These are phyloP conservation scores for Labroides dimidiatus DNA, from an alignment of 2,797 vertebrate genomes.

Conservation along the genomic window DNA sequence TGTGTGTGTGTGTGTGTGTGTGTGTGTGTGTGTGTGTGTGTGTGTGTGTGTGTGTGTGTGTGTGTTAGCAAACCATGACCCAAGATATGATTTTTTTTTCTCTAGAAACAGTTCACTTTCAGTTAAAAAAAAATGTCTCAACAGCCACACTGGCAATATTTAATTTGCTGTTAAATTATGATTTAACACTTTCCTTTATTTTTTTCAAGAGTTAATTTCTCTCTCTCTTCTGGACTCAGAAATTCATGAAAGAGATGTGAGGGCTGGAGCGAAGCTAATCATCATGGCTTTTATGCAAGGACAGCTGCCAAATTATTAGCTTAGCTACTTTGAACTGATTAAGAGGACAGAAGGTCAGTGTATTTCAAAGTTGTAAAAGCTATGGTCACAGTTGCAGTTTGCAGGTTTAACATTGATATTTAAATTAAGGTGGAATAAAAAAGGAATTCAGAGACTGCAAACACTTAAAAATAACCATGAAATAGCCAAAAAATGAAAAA, in stretches of 20 bases:
- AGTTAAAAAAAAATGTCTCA: slow-evolving; percentile 4
- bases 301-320: slow-evolving; percentile 3
- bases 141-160: background rate
- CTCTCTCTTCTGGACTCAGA: background rate
- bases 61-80: background rate
- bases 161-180: slow-evolving; percentile 15
- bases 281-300: slow-evolving; percentile 6
- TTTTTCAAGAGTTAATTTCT: slow-evolving; percentile 12
- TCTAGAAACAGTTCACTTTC: slow-evolving; percentile 9
- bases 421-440: background rate
- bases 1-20: background rate
- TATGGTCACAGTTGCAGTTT: background rate
- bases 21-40: background rate
- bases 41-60: background rate
- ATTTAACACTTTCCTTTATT: slow-evolving; percentile 13
- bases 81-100: slow-evolving; percentile 10
- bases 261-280: slow-evolving; percentile 3
- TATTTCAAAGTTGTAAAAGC: background rate
- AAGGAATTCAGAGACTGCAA: background rate
- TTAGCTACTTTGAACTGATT: background rate
- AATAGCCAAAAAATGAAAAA: background rate
- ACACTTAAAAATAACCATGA: background rate
- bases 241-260: slow-evolving; percentile 9
- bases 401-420: background rate
- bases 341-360: background rate